Percentiles rank a stretch among this genome's conserved stretches.
Conservation (phyloP, 2,888 invertebrate species). For the Gonocerus acuteangulatus region DNA sequence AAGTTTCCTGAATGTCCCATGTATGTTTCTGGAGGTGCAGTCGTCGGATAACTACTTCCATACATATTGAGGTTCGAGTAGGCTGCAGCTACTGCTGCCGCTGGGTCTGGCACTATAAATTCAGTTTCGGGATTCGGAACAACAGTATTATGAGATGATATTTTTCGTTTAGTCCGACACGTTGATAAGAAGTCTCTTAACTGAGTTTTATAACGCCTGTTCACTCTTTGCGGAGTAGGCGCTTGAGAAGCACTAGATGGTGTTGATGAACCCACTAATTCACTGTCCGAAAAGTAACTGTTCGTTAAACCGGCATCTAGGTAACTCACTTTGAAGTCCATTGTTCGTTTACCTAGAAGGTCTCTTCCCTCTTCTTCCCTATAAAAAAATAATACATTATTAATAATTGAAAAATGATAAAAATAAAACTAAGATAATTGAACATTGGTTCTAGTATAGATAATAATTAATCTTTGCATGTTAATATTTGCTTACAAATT, state of each 20-base stretch:
- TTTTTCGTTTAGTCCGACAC: constrained; percentile 72
- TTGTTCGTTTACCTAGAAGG: constrained; percentile 91
- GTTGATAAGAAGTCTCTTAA: constrained; percentile 86
- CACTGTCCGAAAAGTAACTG: constrained; percentile 80
- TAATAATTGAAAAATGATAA: neutral
- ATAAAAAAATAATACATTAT: constrained; percentile 40
- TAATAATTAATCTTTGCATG: no score
- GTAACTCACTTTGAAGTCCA: constrained; percentile 98
- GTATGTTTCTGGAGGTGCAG: constrained; percentile 53
- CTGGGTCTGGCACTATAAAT: constrained; percentile 53
- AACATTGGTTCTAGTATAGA: no score
- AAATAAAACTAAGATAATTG: neutral
- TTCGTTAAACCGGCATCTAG: constrained; percentile 87
- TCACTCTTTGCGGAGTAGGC: constrained; percentile 68
- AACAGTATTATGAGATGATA: constrained; percentile 45
- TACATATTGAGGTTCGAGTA: constrained; percentile 63
- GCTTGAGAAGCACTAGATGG: constrained; percentile 42
- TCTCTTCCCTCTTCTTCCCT: constrained; percentile 99
- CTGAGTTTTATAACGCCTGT: constrained; percentile 87
- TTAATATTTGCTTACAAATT: no score
- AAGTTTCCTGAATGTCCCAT: constrained; percentile 62
- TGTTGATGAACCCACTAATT: constrained; percentile 51
- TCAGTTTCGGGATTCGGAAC: constrained; percentile 49
- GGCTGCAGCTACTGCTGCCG: constrained; percentile 63
- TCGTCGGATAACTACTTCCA: constrained; percentile 62